These are phyloP conservation scores for Drosophila guanche DNA, from an alignment of 1,140 invertebrate genomes.

Conservation along the genomic window DNA sequence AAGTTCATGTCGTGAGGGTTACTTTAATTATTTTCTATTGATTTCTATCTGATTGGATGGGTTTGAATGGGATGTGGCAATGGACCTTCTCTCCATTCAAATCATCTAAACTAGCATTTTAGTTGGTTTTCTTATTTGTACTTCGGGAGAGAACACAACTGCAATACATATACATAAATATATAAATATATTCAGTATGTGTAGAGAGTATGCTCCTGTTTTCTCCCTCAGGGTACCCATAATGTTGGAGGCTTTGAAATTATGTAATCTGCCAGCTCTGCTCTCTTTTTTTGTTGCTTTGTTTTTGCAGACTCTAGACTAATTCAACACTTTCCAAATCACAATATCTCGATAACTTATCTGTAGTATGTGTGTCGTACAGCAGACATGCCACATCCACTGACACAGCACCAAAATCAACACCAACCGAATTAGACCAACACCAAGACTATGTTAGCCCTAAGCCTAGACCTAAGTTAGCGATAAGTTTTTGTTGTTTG, in stretches of 20 bases:
- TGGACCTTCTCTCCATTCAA: background rate
- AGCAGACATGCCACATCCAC: slow-evolving; percentile 7
- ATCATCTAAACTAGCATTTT: background rate
- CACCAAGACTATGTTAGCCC: slow-evolving; percentile 26
- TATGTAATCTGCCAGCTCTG: slow-evolving; percentile 52
- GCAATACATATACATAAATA: no score
- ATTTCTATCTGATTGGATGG: background rate
- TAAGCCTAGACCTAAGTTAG: slow-evolving; percentile 36
- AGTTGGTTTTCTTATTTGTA: background rate
- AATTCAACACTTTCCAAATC: slow-evolving; percentile 82
- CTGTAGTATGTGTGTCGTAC: slow-evolving; percentile 67
- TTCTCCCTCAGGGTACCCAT: no score
- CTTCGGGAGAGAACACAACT: no score
- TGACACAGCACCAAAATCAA: slow-evolving; percentile 43
- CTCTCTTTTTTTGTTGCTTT: slow-evolving; percentile 66
- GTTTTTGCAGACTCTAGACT: slow-evolving; percentile 81
- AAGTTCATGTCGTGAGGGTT: slow-evolving; percentile 62
- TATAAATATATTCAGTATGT: no score
- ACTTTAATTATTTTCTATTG: background rate
- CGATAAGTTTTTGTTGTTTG: slow-evolving; percentile 35
- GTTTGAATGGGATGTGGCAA: background rate
- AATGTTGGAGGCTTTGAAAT: slow-evolving; percentile 33
- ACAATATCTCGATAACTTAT: slow-evolving; percentile 83
- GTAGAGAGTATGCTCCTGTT: no score
- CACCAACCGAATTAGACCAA: slow-evolving; percentile 48